Conservation (phyloP, 2,888 invertebrate species). For the Ichneumoninae sp. region DNA sequence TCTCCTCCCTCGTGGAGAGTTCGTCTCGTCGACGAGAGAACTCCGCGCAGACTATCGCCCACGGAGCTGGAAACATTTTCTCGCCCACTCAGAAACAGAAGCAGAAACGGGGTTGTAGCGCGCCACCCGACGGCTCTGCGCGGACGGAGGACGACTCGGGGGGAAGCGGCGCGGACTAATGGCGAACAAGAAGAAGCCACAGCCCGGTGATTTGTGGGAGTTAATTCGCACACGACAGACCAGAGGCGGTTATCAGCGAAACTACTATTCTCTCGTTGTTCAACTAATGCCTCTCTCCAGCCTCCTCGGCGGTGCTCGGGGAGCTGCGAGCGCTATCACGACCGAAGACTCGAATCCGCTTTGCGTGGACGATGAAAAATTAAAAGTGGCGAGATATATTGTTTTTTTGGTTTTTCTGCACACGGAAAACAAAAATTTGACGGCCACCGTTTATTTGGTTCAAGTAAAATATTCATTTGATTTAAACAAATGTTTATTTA, state of each 20-base stretch:
- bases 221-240: slow-evolving; percentile 48
- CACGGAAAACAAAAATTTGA: too few species aligned
- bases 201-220: slow-evolving; percentile 48
- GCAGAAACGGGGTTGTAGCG: not conserved
- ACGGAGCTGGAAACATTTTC: slow-evolving; percentile 38
- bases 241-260: slow-evolving; percentile 28
- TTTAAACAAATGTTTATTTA: too few species aligned
- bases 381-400: not conserved
- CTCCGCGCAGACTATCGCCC: not conserved
- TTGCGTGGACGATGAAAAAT: not conserved
- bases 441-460: too few species aligned
- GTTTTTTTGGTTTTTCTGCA: not conserved
- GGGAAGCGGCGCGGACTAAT: slow-evolving; percentile 27
- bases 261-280: slow-evolving; percentile 28
- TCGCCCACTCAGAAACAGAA: slow-evolving; percentile 22
- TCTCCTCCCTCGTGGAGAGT: not conserved
- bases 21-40: not conserved
- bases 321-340: not conserved
- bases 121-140: too few species aligned
- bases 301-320: not conserved
- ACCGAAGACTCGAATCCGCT: not conserved
- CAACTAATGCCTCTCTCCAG: slow-evolving; percentile 10
- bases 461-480: too few species aligned
- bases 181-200: slow-evolving; percentile 45
- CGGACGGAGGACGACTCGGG: slow-evolving; percentile 5